Evolutionary conservation across 2,797 vertebrate genomes (phyloP), one percentile per base, ranked within the genome.

Genomic region (Kryptopterus vitreolus): DNA sequence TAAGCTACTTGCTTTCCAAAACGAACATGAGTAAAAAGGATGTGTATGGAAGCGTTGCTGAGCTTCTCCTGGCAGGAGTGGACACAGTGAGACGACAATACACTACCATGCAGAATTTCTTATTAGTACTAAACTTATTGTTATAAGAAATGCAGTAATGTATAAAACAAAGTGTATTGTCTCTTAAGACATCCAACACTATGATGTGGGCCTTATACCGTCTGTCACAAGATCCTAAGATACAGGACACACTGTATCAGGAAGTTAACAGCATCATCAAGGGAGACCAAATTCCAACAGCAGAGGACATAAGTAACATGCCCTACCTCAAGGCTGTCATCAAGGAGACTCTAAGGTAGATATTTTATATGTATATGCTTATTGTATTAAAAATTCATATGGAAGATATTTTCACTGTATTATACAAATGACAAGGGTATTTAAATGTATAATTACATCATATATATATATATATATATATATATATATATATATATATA

Each of bases 231-330:
- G 2, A 92, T 62, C 93, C 90, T 35, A 35, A 89, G 58, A 35
- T 66, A 50, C 94, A 95, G 87, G 83, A 92, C 48, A 78, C 1
- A 35, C 89, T 95, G 26, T 88, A 93, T 76, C 2, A 90, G 76
- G 94, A 95, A 62, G 88, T 94, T 43, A 43, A 43, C 38, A 43
- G 7, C 8, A 43, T 43, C 38, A 43, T 43, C 38, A 43, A 43
- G 8, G 84, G 46, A 0, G 87, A 90, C 57, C 72, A 1, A 22
- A 84, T 87, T 62, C 93, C 93, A 48, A 87, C 90, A 0, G 83
- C 91, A 16, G 83, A 89, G 5, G 92, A 93, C 22, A 81, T 94
- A 33, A 87, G 87, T 3, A 70, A 6, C 16, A 91, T 95, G 91
- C 88, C 89, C 0, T 93, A 92, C 78, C 88, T 95, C 38, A 43